phyloP scores from a whole-genome alignment of 2,113 vertebrate genomes.

The Phylloscopus trochilus region DNA sequence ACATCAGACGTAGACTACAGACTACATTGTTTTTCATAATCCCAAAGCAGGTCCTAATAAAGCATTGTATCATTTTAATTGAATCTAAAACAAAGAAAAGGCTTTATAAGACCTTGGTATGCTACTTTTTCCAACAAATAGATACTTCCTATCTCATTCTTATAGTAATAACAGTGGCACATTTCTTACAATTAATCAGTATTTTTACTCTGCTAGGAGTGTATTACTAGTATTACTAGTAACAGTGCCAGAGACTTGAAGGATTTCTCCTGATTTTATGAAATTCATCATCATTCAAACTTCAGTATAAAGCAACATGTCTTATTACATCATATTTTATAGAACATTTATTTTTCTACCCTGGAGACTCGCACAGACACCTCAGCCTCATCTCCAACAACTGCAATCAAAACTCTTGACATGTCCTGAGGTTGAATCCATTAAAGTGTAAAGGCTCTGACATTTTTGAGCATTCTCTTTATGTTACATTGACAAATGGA shows the following conservation, averaged over 20 bases:
- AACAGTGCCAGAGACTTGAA: background rate
- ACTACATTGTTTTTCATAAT: background rate
- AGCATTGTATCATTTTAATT: background rate
- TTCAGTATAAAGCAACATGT: background rate
- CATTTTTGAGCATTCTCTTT: constrained; percentile 55
- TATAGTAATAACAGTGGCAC: background rate
- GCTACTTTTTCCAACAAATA: background rate
- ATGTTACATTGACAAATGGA: constrained; percentile 68
- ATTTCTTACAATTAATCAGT: background rate
- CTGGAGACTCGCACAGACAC: background rate
- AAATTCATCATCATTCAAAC: background rate
- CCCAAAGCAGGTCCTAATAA: background rate
- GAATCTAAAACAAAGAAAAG: background rate
- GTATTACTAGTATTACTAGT: background rate
- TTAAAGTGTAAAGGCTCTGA: constrained; percentile 60
- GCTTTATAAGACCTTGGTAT: background rate
- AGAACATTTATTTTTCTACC: constrained; percentile 3
- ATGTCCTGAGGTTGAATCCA: constrained; percentile 36
- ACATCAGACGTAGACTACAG: background rate
- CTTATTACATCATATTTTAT: background rate
- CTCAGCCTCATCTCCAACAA: constrained; percentile 18
- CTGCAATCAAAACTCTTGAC: constrained; percentile 42
- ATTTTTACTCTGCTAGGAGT: background rate
- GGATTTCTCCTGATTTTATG: background rate
- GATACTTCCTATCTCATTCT: background rate